These are phyloP conservation scores for Eilema depressum DNA, from an alignment of 2,888 invertebrate species.

Conservation along the genomic window DNA sequence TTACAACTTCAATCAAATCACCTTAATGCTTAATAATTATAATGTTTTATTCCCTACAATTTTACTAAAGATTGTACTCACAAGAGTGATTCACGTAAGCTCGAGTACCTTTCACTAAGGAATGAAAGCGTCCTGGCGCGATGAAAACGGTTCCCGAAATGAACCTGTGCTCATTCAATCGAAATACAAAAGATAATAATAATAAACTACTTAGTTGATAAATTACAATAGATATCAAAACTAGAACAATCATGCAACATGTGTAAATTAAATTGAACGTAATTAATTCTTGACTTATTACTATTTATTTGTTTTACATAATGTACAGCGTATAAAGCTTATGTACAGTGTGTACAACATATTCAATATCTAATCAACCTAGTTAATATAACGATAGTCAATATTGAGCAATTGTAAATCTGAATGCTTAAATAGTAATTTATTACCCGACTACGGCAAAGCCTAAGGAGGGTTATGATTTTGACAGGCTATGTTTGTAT, in stretches of 20 bases:
- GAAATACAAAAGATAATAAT: not conserved
- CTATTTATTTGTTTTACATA: conserved; percentile 19
- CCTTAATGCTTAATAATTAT: no score
- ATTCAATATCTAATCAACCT: conserved; percentile 14
- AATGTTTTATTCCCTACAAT: no score
- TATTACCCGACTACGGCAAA: no score
- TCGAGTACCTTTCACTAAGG: not conserved
- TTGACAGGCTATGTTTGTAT: no score
- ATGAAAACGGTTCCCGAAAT: not conserved
- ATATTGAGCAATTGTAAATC: conserved; percentile 3
- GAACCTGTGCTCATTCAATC: not conserved
- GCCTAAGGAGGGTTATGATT: no score
- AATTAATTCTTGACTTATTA: conserved; percentile 15
- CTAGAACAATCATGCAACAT: conserved; percentile 14
- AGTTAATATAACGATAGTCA: conserved; percentile 9
- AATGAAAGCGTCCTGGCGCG: not conserved
- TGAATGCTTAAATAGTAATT: not conserved
- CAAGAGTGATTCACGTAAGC: not conserved
- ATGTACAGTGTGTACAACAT: not conserved
- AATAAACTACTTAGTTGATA: conserved; percentile 13
- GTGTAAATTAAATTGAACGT: conserved; percentile 14
- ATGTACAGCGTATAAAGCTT: conserved; percentile 6
- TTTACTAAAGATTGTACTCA: not conserved
- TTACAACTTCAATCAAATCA: no score
- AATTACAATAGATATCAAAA: conserved; percentile 16